Conservation (phyloP, 2,113 vertebrate species). For the Odocoileus hemionus region DNA sequence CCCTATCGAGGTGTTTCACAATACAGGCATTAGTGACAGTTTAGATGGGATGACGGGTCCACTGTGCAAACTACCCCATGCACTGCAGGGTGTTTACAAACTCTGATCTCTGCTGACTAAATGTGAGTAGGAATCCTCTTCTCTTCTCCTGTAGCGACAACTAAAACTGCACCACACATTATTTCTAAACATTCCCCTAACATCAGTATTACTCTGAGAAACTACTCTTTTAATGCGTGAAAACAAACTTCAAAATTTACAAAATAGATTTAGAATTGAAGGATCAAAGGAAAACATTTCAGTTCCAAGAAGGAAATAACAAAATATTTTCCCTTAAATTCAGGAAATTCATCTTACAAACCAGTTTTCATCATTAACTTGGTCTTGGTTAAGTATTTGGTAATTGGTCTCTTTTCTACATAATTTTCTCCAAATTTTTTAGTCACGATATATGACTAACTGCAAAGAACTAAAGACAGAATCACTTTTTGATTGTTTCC, state of each 20-base stretch:
- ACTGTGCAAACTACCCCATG: not conserved
- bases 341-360: slow-evolving; percentile 37
- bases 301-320: slow-evolving; percentile 31
- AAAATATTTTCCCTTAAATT: slow-evolving; percentile 23
- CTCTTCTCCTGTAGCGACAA: not conserved
- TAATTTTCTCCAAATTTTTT: slow-evolving; percentile 10
- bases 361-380: slow-evolving; percentile 24
- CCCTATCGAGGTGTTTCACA: not conserved
- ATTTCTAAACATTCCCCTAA: slow-evolving; percentile 4
- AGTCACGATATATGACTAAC: not conserved
- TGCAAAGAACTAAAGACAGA: not conserved
- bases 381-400: not conserved
- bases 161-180: not conserved
- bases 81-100: not conserved
- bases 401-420: slow-evolving; percentile 1
- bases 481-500: not conserved
- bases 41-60: not conserved
- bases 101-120: not conserved
- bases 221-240: slow-evolving; percentile 6
- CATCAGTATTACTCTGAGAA: not conserved
- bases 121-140: not conserved
- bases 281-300: not conserved
- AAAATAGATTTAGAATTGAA: slow-evolving; percentile 45
- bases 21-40: not conserved
- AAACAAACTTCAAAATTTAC: slow-evolving; percentile 19